These are phyloP conservation scores for Agonopterix subpropinquella DNA, from an alignment of 2,888 invertebrate genomes.

Conservation along the genomic window DNA sequence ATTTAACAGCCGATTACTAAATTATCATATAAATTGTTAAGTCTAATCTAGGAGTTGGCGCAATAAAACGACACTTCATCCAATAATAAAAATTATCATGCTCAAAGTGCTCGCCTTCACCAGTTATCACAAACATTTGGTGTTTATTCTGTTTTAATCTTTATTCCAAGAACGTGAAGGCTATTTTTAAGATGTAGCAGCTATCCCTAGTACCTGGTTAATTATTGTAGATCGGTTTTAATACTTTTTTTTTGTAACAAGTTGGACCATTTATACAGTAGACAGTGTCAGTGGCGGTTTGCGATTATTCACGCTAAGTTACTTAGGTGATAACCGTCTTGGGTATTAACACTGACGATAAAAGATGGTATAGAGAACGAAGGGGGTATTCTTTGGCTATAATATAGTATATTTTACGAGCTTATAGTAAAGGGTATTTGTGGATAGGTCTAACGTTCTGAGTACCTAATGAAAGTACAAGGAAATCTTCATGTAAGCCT, in stretches of 20 bases:
- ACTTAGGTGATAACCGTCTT: slow-evolving; percentile 28
- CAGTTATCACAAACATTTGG: not conserved
- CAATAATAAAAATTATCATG: slow-evolving; percentile 7
- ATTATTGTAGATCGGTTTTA: slow-evolving; percentile 19
- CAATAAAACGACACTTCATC: slow-evolving; percentile 9
- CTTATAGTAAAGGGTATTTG: too few species aligned
- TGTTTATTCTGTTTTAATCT: not conserved
- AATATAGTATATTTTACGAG: too few species aligned
- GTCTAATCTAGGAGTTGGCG: slow-evolving; percentile 6
- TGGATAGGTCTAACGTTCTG: too few species aligned
- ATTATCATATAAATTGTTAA: slow-evolving; percentile 11
- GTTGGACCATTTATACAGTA: slow-evolving; percentile 31
- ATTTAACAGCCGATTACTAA: slow-evolving; percentile 6
- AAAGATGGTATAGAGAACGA: too few species aligned
- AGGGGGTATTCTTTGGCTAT: too few species aligned
- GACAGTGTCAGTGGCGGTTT: slow-evolving; percentile 38
- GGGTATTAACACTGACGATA: not conserved
- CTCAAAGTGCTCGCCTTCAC: not conserved
- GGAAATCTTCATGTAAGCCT: too few species aligned
- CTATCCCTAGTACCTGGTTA: slow-evolving; percentile 15
- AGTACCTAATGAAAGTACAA: too few species aligned
- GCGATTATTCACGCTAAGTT: slow-evolving; percentile 62
- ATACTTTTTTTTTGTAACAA: slow-evolving; percentile 11
- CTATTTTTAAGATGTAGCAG: not conserved
- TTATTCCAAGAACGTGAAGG: not conserved